A percentile compares a stretch with the other conserved stretches of the same genome.
phyloP scores from a whole-genome alignment of 2,888 invertebrate genomes.

The Selenia dentaria region DNA sequence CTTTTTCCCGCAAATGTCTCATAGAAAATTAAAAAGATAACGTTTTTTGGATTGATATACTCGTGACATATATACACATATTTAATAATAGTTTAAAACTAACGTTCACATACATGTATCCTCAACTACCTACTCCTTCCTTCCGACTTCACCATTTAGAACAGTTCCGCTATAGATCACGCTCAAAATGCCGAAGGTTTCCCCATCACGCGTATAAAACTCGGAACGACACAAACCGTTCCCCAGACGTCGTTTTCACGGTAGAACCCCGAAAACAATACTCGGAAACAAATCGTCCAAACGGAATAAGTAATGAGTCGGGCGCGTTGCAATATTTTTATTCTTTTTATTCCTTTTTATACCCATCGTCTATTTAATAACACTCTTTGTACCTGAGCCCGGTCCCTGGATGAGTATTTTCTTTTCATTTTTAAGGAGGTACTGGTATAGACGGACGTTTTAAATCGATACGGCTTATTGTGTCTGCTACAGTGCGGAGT shows the following conservation, averaged over 20 bases:
- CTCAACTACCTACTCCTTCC: too few relatives aligned
- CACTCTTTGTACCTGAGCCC: conserved; percentile 45
- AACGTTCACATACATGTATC: too few relatives aligned
- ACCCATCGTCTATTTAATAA: conserved; percentile 61
- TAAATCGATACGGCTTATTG: too few relatives aligned
- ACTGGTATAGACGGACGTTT: not conserved
- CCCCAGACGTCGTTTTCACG: conserved; percentile 3
- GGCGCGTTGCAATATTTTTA: conserved; percentile 59
- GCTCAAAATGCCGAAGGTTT: not conserved
- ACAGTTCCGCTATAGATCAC: too few relatives aligned
- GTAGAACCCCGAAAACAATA: conserved; percentile 38
- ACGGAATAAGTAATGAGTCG: conserved; percentile 71
- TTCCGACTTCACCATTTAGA: too few relatives aligned
- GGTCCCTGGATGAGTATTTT: conserved; percentile 35
- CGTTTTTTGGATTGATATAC: too few relatives aligned
- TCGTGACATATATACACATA: too few relatives aligned
- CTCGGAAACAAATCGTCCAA: conserved; percentile 59
- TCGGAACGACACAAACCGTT: conserved; percentile 7
- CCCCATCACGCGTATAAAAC: not conserved
- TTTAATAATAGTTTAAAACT: too few relatives aligned
- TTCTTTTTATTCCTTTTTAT: conserved; percentile 31
- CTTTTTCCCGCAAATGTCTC: too few relatives aligned
- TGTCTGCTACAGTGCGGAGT: too few relatives aligned
- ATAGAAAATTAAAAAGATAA: too few relatives aligned
- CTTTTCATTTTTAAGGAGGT: conserved; percentile 26